Conservation (phyloP, 2,797 vertebrate genomes). For the Gymnodraco acuticeps region DNA sequence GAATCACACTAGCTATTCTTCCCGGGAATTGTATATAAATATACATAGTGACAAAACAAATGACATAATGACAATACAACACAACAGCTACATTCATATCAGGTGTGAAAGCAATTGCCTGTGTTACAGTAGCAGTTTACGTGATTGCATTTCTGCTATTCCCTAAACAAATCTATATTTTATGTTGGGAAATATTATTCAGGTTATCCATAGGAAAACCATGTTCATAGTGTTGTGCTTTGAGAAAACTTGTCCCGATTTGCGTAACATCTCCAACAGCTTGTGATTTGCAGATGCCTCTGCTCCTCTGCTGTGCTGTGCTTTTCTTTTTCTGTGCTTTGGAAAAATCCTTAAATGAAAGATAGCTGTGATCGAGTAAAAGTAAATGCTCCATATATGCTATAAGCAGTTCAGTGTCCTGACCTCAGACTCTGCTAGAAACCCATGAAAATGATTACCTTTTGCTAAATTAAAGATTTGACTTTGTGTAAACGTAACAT, state of each 20-base stretch:
- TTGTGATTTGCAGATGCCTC: conserved; percentile 15
- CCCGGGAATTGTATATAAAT: conserved; percentile 12
- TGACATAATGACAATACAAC: conserved; percentile 29
- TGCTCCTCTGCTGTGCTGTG: conserved; percentile 11
- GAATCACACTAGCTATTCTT: conserved; percentile 21
- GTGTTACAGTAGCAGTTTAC: conserved; percentile 27
- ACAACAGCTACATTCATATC: conserved; percentile 9
- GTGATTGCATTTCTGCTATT: conserved; percentile 17
- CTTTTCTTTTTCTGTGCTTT: conserved; percentile 8
- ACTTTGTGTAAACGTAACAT: conserved; percentile 9
- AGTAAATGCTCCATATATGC: neutral
- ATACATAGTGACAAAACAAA: conserved; percentile 33
- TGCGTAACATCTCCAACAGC: neutral
- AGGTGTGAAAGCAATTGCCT: conserved; percentile 21
- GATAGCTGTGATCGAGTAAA: conserved; percentile 2
- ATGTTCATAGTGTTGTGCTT: neutral
- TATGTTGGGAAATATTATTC: conserved; percentile 16
- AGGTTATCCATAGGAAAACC: neutral
- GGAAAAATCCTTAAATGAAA: neutral
- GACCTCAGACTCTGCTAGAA: conserved; percentile 20
- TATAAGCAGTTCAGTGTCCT: neutral
- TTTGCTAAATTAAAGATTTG: conserved; percentile 20
- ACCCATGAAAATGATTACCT: conserved; percentile 15
- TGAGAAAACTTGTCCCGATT: neutral
- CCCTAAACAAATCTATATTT: conserved; percentile 6